These are phyloP conservation scores for Neotoma lepida DNA, from an alignment of 2,113 vertebrate species.

Conservation along the genomic window DNA sequence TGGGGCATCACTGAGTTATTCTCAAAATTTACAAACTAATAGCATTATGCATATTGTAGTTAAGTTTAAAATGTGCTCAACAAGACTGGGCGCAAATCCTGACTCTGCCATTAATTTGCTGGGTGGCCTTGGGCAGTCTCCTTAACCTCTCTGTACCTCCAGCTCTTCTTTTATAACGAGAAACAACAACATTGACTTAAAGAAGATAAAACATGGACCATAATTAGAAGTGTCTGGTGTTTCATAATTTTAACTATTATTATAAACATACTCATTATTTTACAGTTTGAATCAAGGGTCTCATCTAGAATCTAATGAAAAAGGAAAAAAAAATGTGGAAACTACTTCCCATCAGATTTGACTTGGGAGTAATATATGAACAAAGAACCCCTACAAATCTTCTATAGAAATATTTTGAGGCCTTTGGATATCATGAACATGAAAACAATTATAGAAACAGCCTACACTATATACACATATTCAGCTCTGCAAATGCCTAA, in stretches of 20 bases:
- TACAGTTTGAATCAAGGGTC: constrained; percentile 30
- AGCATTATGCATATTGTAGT: not conserved
- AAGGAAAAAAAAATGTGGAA: not conserved
- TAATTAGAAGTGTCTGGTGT: not conserved
- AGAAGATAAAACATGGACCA: constrained; percentile 14
- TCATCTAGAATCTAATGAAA: constrained; percentile 56
- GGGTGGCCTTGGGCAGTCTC: constrained; percentile 13
- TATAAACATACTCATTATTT: constrained; percentile 4
- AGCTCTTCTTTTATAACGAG: constrained; percentile 29
- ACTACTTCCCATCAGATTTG: constrained; percentile 24
- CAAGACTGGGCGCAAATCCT: not conserved
- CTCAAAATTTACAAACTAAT: constrained; percentile 32
- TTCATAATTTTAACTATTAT: constrained; percentile 1
- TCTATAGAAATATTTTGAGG: not conserved
- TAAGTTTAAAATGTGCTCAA: constrained; percentile 49
- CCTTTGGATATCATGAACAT: not conserved
- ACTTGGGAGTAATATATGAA: not conserved
- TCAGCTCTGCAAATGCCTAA: constrained; percentile 40
- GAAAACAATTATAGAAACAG: constrained; percentile 25
- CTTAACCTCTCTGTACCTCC: not conserved
- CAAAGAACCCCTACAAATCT: not conserved
- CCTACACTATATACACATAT: constrained; percentile 9
- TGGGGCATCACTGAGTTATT: constrained; percentile 13
- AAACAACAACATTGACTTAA: not conserved
- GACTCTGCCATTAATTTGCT: constrained; percentile 40